Evolutionary conservation across 1,140 invertebrate species (phyloP), one percentile per base, ranked within the genome.

Genomic region (Drosophila simulans): DNA sequence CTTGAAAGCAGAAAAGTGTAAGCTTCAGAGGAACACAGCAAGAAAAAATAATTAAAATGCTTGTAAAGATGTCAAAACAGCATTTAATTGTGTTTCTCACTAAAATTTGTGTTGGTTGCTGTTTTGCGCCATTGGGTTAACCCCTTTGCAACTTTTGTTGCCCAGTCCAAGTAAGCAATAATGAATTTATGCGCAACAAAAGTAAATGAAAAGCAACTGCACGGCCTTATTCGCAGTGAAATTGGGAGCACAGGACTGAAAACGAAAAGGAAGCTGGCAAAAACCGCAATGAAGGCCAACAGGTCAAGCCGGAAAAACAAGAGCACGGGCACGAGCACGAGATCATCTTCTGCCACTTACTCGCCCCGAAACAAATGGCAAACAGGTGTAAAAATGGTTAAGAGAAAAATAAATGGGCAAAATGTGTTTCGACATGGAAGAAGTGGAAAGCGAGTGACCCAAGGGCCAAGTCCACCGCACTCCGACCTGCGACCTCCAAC

Each of bases 321-420:
- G 42, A 17, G 17, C 42, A 45, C 0, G 42, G 20, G 10, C 13
- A n/a, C 40, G n/a, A 34, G 34, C 13, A 13, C 8, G 13, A 45
- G 64, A 72, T 69, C 69, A 72, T 72, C 69, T 58, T 68, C 54
- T 27, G 65, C 65, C 60, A 70, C 66, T 65, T 70, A 55, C 22
- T 37, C 22, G 42, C 31, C 48, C 42, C 17, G 35, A 17, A 64
- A 56, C 53, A 71, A 55, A 55, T 66, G 60, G 25, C 70, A 75
- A 66, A 66, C 75, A 72, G 76, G 75, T 78, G 74, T 66, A 43
- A 66, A 77, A 77, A 62, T 65, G 39, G 42, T 78, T 77, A 45
- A 57, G 58, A 69, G 54, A 13, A 52, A 82, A 74, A 31, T 48
- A 72, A 69, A 77, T 77, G 60, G 53, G 40, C 40, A 51, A 51